Base-by-base conservation (phyloP, 2,113 vertebrate genomes). In the Ceyx margarethae region DNA sequence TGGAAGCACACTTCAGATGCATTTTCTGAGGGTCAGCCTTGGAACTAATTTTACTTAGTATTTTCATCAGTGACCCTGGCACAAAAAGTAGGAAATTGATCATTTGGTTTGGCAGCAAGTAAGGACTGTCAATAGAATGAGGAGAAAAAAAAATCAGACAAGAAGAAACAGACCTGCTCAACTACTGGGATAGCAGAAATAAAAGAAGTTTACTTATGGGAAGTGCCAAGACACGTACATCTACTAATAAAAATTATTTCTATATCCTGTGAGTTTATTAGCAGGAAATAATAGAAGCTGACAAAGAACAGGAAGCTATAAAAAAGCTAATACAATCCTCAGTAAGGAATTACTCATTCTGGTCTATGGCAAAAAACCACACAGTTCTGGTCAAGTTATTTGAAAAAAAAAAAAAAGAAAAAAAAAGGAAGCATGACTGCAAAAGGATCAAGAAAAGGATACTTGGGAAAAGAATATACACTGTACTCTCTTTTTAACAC, bases 281-380 rank as follows among this genome's bases (percentile, higher is more conserved):
- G 73, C 3, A 8, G 58, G 67, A 68, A 75, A 91, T 61, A 26
- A 61, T 6, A 61, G 33, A 71, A 66, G 37, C 91, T 42, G 28
- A 87, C 56, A 60, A 82, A 89, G 81, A 91, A 60, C 37, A 89
- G 78, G 94, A 94, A 94, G 40, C 35, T 75, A 64, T 72, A 76
- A 85, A 89, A 66, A 26, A 3, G 1, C 29, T 56, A 81, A 64
- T 67, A 56, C 28, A 79, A 84, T 48, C 37, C 21, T 54, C 35
- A n/a, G 35, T 45, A 68, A 72, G 11, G 18, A 93, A 57, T 75
- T 81, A 79, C 42, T 91, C 19, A 57, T 79, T 89, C 53, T 72
- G 20, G 23, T 90, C 2, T 33, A 23, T 3, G 5, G 11, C 11
- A 56, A 17, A 68, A 4, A 65, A 65, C 17, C 13, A 25, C 17